Percentiles rank a stretch among this genome's conserved stretches.
Conservation (phyloP, 2,113 vertebrate genomes). For the Dipodomys spectabilis region DNA sequence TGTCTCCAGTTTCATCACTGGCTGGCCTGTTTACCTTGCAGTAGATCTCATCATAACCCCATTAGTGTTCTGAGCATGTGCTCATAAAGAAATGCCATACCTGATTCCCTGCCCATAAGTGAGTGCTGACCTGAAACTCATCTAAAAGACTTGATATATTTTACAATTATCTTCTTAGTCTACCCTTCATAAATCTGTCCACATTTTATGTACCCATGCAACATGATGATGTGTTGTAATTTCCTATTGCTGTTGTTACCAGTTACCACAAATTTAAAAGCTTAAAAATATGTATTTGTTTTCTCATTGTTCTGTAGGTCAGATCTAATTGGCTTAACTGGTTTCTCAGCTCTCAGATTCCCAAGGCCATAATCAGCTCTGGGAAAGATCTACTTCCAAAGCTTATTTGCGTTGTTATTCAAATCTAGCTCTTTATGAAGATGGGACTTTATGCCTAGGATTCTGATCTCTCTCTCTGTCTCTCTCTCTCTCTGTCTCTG, state of each 20-base stretch:
- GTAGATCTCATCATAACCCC: constrained; percentile 5
- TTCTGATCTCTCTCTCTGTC: too few species aligned
- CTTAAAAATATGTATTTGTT: constrained; percentile 32
- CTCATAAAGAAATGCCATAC: constrained; percentile 1
- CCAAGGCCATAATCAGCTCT: constrained; percentile 45
- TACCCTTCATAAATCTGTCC: constrained; percentile 49
- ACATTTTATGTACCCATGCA: constrained; percentile 50
- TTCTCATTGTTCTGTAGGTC: constrained; percentile 24
- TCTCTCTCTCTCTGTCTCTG: too few species aligned
- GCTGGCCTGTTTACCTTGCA: not conserved
- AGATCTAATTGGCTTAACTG: constrained; percentile 12
- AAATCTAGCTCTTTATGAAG: constrained; percentile 45
- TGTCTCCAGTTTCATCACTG: constrained; percentile 41
- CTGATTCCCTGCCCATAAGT: constrained; percentile 9
- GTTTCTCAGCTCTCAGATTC: constrained; percentile 56
- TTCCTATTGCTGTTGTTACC: constrained; percentile 36
- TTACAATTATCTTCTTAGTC: constrained; percentile 45
- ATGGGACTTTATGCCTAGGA: not conserved
- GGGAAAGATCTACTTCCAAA: constrained; percentile 28
- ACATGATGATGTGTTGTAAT: constrained; percentile 14
- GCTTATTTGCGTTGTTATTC: constrained; percentile 19
- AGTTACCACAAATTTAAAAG: constrained; percentile 34
- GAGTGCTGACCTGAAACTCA: constrained; percentile 19
- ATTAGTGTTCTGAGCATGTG: not conserved
- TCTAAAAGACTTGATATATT: constrained; percentile 49